Evolutionary conservation across 92 coral and sea anemone genomes (phyloP).

Genomic region (Palythoa heliodiscus): DNA sequence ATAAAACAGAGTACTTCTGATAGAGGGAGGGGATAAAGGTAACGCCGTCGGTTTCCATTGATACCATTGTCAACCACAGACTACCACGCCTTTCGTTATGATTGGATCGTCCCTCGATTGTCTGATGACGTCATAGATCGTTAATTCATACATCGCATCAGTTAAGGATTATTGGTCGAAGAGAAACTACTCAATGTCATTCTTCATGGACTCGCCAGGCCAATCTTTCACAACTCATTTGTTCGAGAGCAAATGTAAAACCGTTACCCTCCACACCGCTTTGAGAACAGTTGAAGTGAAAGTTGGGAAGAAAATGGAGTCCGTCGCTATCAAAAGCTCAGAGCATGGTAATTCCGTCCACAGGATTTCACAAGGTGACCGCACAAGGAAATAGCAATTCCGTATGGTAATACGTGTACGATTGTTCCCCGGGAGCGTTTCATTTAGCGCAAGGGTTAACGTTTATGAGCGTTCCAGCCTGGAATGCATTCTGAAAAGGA

Average conservation of each 20-base stretch:
- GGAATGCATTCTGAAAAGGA: background rate
- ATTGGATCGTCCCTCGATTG: slow-evolving; percentile 65
- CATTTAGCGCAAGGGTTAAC: slow-evolving; percentile 52
- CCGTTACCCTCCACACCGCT: slow-evolving; percentile 31
- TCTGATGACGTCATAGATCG: slow-evolving; percentile 59
- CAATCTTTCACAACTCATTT: slow-evolving; percentile 30
- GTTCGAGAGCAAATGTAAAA: slow-evolving; percentile 35
- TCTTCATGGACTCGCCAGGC: slow-evolving; percentile 59
- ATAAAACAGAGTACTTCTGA: too few relatives aligned
- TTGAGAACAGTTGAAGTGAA: slow-evolving; percentile 29
- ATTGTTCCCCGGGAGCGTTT: slow-evolving; percentile 51
- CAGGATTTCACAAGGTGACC: slow-evolving; percentile 47
- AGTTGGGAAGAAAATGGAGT: background rate
- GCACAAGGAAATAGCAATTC: slow-evolving; percentile 45
- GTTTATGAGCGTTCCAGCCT: slow-evolving; percentile 44
- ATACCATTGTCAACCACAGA: slow-evolving; percentile 44
- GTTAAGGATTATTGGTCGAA: slow-evolving; percentile 38
- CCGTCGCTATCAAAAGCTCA: slow-evolving; percentile 41
- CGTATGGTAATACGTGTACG: slow-evolving; percentile 65
- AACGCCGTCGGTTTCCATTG: too few relatives aligned
- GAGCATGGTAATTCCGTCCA: slow-evolving; percentile 50
- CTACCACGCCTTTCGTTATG: slow-evolving; percentile 50
- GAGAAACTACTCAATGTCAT: slow-evolving; percentile 29
- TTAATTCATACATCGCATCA: slow-evolving; percentile 3
- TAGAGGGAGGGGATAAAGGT: too few relatives aligned